Percentiles rank a stretch among this genome's conserved stretches.
These are phyloP conservation scores for Brachypterus glaber DNA, from an alignment of 2,888 invertebrate species.

Conservation along the genomic window DNA sequence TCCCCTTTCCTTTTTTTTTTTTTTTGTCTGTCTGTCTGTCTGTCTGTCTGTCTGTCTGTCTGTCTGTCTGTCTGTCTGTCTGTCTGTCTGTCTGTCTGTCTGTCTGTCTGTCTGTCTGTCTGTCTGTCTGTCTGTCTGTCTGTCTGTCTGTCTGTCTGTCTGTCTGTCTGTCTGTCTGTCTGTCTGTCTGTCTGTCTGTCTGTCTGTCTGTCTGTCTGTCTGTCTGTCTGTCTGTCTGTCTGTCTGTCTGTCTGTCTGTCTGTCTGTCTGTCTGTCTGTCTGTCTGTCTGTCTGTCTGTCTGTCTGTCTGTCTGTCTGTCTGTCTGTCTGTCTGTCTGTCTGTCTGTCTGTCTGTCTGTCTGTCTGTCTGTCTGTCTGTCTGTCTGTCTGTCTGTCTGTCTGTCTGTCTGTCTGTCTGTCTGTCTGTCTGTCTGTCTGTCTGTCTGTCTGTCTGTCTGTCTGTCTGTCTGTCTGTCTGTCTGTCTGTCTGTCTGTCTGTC, in stretches of 20 bases:
- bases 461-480: conserved; percentile 1
- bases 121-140: conserved; percentile 1
- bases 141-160: conserved; percentile 1
- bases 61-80: conserved; percentile 1
- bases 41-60: background rate
- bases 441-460: conserved; percentile 1
- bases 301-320: conserved; percentile 1
- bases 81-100: conserved; percentile 1
- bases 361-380: conserved; percentile 1
- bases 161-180: conserved; percentile 1
- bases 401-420: conserved; percentile 1
- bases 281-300: conserved; percentile 1
- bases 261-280: conserved; percentile 1
- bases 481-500: conserved; percentile 1
- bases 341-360: conserved; percentile 1
- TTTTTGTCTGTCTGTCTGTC: too few species aligned
- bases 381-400: conserved; percentile 1
- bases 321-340: conserved; percentile 1
- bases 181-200: conserved; percentile 1
- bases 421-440: conserved; percentile 1
- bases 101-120: conserved; percentile 1
- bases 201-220: conserved; percentile 1
- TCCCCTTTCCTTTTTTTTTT: too few species aligned
- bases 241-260: conserved; percentile 1
- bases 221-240: conserved; percentile 1